Percentiles rank a stretch among this genome's conserved stretches.
phyloP scores from a whole-genome alignment of 2,113 vertebrate genomes.

The Peromyscus californicus region DNA sequence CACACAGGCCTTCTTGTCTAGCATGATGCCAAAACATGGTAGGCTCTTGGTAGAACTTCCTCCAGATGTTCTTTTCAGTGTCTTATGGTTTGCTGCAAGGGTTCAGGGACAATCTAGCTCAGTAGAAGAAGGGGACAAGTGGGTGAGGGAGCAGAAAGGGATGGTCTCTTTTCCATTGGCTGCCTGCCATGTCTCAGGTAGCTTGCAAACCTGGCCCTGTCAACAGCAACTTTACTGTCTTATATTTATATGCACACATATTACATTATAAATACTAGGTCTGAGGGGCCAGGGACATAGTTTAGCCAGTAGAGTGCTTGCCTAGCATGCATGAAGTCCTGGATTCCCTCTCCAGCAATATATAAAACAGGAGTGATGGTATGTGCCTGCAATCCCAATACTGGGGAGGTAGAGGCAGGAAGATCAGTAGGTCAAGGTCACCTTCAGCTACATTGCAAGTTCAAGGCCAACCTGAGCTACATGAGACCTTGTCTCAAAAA shows the following conservation, averaged over 20 bases:
- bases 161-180: background rate
- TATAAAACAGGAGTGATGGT: background rate
- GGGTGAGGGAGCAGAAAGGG: fast-evolving
- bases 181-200: background rate
- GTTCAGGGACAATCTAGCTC: background rate
- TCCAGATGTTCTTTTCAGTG: background rate
- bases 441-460: background rate
- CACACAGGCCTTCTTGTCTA: background rate
- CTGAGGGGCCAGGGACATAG: background rate
- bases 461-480: background rate
- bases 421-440: background rate
- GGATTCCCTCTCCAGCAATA: background rate
- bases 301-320: background rate
- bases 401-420: background rate
- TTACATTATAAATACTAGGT: background rate
- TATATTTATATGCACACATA: background rate
- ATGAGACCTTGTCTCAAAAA: background rate
- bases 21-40: background rate
- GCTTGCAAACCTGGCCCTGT: background rate
- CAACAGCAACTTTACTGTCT: background rate
- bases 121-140: background rate
- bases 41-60: background rate
- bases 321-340: background rate
- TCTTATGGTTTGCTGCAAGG: background rate
- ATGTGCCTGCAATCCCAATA: background rate